Evolutionary conservation across 37 sponge, comb jelly and placozoan genomes (phyloP).

Genomic region (Diacarnus erythraeanus): DNA sequence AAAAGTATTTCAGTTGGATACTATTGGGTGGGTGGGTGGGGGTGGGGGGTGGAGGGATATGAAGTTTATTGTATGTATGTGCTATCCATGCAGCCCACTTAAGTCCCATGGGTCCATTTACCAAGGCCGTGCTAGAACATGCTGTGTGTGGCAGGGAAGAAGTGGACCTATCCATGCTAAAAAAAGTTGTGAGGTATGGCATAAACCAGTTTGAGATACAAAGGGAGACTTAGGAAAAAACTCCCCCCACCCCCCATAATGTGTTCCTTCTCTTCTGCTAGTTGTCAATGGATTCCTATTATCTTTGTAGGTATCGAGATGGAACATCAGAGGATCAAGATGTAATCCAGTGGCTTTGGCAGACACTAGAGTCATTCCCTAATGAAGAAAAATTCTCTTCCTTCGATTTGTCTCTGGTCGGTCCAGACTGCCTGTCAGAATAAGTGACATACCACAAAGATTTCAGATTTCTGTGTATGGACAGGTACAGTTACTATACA

Average conservation of each 20-base stretch:
- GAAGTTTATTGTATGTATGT: too few species aligned
- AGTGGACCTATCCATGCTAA: slow-evolving; percentile 76
- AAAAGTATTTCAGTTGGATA: too few species aligned
- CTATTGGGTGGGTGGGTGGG: background rate
- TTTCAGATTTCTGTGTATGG: slow-evolving; percentile 79
- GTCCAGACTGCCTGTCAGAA: slow-evolving; percentile 77
- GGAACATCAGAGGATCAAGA: slow-evolving; percentile 37
- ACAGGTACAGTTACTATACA: slow-evolving; percentile 70
- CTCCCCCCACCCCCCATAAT: background rate
- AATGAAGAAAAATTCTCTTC: slow-evolving; percentile 78
- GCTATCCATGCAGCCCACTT: too few species aligned
- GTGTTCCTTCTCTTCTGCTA: background rate
- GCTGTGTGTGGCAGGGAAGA: slow-evolving; percentile 80
- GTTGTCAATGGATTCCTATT: slow-evolving; percentile 75
- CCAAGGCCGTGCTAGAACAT: slow-evolving; percentile 61
- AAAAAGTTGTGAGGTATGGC: slow-evolving; percentile 79
- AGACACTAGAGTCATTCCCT: slow-evolving; percentile 75
- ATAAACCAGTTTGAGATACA: background rate
- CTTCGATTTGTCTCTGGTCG: slow-evolving; percentile 86
- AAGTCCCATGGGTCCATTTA: slow-evolving; percentile 46
- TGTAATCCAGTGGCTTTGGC: slow-evolving; percentile 89
- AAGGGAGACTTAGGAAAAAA: too few species aligned
- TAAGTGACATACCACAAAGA: slow-evolving; percentile 81
- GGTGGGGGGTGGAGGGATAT: too few species aligned
- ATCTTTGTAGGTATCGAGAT: slow-evolving; percentile 57